A percentile compares a stretch with the other conserved stretches of the same genome.
Evolutionary conservation across 2,888 invertebrate species (phyloP).

Genomic region (Dichetophora obliterata): DNA sequence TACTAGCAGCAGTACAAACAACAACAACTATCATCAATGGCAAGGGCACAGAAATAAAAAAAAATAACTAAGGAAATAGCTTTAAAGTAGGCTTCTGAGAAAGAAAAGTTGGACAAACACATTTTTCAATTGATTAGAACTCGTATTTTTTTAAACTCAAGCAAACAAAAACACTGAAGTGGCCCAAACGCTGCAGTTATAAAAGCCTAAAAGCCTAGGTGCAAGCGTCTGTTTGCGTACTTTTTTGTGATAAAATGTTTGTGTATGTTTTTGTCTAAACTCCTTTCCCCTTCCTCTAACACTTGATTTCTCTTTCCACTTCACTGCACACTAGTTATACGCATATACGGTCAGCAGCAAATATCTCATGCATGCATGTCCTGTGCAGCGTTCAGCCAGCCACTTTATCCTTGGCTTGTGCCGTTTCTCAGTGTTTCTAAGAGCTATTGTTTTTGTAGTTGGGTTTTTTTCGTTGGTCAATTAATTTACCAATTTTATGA

Average conservation of each 20-base stretch:
- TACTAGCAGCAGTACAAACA: neutral
- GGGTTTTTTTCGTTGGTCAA: constrained; percentile 27
- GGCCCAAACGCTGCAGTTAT: neutral
- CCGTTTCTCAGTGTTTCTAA: neutral
- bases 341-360: constrained; percentile 1
- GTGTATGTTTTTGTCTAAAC: neutral
- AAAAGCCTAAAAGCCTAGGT: neutral
- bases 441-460: constrained; percentile 2
- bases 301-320: neutral
- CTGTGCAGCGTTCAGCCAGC: neutral
- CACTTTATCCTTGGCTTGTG: neutral
- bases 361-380: constrained; percentile 1
- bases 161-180: neutral
- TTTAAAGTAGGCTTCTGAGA: neutral
- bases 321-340: neutral
- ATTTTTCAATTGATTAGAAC: constrained; percentile 17
- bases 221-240: neutral
- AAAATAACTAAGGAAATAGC: neutral
- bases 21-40: neutral
- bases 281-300: neutral
- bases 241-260: neutral
- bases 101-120: neutral
- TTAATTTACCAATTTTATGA: constrained; percentile 34
- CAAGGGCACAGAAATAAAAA: neutral
- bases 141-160: neutral